phyloP scores from a whole-genome alignment of 2,888 invertebrate genomes.

The Troides aeacus region DNA sequence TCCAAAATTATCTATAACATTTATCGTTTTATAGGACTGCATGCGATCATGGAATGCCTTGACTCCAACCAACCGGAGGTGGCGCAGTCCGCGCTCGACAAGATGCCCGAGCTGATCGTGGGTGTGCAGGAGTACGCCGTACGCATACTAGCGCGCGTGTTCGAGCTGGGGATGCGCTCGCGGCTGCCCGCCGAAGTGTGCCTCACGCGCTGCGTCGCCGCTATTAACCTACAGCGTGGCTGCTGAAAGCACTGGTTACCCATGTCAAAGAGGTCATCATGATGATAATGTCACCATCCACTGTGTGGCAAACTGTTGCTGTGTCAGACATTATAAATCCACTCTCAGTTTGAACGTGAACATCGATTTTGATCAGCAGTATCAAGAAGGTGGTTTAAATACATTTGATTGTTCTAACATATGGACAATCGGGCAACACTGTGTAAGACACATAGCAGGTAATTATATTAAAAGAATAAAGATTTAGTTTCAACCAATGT shows the following conservation, averaged over 20 bases:
- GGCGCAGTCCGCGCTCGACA: constrained; percentile 87
- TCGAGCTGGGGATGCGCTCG: constrained; percentile 89
- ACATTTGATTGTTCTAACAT: too few species aligned
- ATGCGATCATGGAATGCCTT: constrained; percentile 89
- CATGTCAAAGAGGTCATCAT: not conserved
- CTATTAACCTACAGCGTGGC: constrained; percentile 91
- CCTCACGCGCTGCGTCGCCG: constrained; percentile 88
- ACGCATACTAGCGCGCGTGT: constrained; percentile 88
- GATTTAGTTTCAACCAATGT: too few species aligned
- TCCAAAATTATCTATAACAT: not conserved
- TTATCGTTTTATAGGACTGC: constrained; percentile 76
- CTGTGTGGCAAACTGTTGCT: not conserved
- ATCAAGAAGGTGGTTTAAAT: too few species aligned
- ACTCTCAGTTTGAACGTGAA: too few species aligned
- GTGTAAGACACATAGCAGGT: too few species aligned
- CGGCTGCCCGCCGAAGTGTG: constrained; percentile 87
- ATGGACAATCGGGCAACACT: too few species aligned
- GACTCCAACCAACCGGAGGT: constrained; percentile 89
- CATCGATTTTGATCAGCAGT: too few species aligned
- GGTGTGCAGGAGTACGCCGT: constrained; percentile 92
- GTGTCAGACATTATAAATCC: too few species aligned
- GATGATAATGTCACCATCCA: too few species aligned
- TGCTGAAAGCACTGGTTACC: constrained; percentile 70
- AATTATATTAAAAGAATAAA: too few species aligned
- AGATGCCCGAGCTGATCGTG: constrained; percentile 89